phyloP scores from a whole-genome alignment of 1,140 invertebrate species.

The Diplogasteroides magnus region DNA sequence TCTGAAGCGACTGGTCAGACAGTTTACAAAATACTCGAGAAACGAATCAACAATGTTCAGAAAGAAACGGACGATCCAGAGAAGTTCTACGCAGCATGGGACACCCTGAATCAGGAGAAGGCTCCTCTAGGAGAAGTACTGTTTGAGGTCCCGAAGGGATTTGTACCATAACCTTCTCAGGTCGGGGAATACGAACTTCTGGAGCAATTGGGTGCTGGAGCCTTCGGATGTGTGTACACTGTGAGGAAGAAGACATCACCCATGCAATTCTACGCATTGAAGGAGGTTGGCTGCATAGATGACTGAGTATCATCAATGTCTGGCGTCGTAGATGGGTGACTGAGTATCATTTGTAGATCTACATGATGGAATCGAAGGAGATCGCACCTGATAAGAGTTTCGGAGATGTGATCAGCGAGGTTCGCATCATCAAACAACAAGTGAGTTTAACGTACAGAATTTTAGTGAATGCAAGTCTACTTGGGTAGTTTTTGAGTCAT shows the following conservation, averaged over 20 bases:
- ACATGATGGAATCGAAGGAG: conserved; percentile 20
- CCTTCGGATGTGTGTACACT: conserved; percentile 60
- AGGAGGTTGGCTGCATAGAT: conserved; percentile 56
- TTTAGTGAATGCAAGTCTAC: not conserved
- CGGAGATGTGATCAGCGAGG: conserved; percentile 58
- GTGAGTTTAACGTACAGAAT: not conserved
- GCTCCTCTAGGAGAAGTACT: conserved; percentile 49
- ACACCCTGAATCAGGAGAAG: conserved; percentile 55
- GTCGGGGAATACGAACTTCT: conserved; percentile 59
- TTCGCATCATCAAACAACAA: conserved; percentile 57
- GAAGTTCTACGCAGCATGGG: conserved; percentile 36
- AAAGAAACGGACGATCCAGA: not conserved
- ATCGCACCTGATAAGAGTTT: conserved; percentile 44
- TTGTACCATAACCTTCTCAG: not conserved
- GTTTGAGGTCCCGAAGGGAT: not conserved
- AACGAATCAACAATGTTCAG: not conserved
- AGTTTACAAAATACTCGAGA: not conserved
- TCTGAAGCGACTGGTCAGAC: conserved; percentile 45
- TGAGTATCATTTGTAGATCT: conserved; percentile 14
- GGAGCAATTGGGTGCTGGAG: conserved; percentile 58
- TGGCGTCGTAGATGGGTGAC: conserved; percentile 59
- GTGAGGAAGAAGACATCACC: conserved; percentile 55
- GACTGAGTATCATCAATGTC: conserved; percentile 42
- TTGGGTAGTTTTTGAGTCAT: not conserved
- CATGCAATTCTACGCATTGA: conserved; percentile 55